Percentiles rank a stretch among this genome's conserved stretches.
phyloP scores from a whole-genome alignment of 53 echinoderm and acorn worm genomes.

The Crossaster papposus region DNA sequence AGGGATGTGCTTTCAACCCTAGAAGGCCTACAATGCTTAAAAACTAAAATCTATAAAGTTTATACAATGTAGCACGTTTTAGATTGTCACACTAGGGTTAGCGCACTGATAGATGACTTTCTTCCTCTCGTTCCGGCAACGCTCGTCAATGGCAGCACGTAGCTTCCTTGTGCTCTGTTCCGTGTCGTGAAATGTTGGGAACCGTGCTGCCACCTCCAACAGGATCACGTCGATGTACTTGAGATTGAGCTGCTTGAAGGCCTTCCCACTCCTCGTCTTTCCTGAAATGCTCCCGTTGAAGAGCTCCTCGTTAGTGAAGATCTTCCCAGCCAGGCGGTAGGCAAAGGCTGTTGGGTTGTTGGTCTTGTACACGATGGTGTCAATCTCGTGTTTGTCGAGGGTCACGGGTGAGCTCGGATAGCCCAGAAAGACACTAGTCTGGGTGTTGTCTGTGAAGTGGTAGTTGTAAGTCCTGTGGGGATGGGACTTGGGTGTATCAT shows the following conservation, averaged over 20 bases:
- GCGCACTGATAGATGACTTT: constrained; percentile 48
- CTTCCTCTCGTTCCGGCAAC: constrained; percentile 76
- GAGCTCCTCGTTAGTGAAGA: constrained; percentile 76
- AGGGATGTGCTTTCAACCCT: too few species aligned
- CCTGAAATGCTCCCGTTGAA: constrained; percentile 73
- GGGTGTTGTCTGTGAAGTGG: constrained; percentile 54
- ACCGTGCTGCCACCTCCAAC: constrained; percentile 70
- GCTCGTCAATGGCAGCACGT: constrained; percentile 68
- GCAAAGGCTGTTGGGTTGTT: constrained; percentile 68
- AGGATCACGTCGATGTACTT: constrained; percentile 60
- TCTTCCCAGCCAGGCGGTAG: constrained; percentile 75
- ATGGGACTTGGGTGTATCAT: background rate
- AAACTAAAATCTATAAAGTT: too few species aligned
- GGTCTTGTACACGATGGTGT: constrained; percentile 74
- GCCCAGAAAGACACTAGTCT: constrained; percentile 44
- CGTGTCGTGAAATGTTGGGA: constrained; percentile 61
- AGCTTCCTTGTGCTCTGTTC: constrained; percentile 49
- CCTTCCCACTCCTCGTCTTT: constrained; percentile 54
- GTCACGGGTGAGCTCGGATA: constrained; percentile 35
- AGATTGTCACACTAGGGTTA: background rate
- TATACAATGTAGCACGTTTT: background rate
- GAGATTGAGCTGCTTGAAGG: constrained; percentile 70
- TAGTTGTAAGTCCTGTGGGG: constrained; percentile 40
- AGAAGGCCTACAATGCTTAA: background rate
- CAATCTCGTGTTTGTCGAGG: constrained; percentile 62